phyloP scores from a whole-genome alignment of 2,797 vertebrate genomes.

The Thunnus albacares region DNA sequence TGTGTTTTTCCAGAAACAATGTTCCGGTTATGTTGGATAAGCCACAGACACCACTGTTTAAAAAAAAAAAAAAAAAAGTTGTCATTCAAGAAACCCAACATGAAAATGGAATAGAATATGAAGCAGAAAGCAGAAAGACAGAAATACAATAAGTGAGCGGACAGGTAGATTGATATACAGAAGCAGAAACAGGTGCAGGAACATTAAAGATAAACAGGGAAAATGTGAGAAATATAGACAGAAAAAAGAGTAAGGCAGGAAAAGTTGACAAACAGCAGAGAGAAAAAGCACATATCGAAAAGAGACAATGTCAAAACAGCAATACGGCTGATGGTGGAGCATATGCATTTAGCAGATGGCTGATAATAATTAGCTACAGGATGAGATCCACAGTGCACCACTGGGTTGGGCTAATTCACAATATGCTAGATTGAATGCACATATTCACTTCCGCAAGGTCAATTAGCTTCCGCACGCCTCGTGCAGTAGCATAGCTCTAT shows the following conservation, averaged over 20 bases:
- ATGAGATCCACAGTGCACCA: conserved; percentile 62
- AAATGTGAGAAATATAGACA: background rate
- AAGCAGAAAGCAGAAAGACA: background rate
- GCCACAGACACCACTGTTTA: background rate
- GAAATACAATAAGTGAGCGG: background rate
- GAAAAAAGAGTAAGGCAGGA: background rate
- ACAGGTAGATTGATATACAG: background rate
- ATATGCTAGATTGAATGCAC: conserved; percentile 61
- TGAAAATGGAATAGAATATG: background rate
- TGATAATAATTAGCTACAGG: conserved; percentile 73
- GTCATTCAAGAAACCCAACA: background rate
- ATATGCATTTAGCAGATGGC: conserved; percentile 71
- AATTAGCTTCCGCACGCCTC: conserved; percentile 46
- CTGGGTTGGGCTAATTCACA: conserved; percentile 63
- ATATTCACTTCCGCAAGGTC: conserved; percentile 68
- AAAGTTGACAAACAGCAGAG: background rate
- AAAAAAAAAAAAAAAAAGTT: background rate
- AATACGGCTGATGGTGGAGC: conserved; percentile 46
- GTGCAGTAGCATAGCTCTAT: background rate
- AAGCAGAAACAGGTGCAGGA: background rate
- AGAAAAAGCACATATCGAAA: background rate
- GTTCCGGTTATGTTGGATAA: background rate
- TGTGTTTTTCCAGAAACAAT: background rate
- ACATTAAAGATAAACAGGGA: background rate
- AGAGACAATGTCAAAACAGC: conserved; percentile 33